These are phyloP conservation scores for Adineta ricciae DNA, from an alignment of 2,888 invertebrate species.

Conservation along the genomic window DNA sequence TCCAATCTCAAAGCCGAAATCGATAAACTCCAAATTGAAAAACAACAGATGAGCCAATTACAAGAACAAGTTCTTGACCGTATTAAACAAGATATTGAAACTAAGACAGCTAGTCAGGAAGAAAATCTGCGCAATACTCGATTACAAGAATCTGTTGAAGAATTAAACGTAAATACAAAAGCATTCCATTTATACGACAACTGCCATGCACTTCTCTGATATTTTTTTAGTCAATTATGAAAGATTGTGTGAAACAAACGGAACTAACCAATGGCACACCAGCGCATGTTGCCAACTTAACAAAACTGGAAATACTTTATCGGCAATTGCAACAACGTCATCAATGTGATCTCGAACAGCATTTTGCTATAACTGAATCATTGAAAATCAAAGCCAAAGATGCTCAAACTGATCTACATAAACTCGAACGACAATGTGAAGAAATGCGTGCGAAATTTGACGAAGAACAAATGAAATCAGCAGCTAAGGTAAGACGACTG, in stretches of 20 bases:
- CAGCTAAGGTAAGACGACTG: neutral
- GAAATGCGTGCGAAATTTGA: neutral
- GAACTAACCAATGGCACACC: neutral
- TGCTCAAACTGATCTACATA: neutral
- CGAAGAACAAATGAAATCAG: neutral
- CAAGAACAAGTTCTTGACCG: neutral
- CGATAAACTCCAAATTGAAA: neutral
- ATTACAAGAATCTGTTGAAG: constrained; percentile 6
- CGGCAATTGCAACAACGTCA: constrained; percentile 11
- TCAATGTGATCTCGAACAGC: constrained; percentile 6
- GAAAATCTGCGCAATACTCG: neutral
- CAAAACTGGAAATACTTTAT: constrained; percentile 9
- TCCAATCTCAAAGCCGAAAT: neutral
- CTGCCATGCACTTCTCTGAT: neutral
- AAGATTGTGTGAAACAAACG: constrained; percentile 18
- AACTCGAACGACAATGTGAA: neutral
- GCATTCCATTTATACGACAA: neutral
- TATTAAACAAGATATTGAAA: neutral
- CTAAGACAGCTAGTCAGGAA: neutral
- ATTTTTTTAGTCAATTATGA: neutral
- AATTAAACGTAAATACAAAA: neutral
- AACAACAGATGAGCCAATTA: constrained; percentile 11
- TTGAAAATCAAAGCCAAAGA: neutral
- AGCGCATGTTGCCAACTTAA: neutral
- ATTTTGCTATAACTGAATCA: neutral